Base-by-base conservation (phyloP, 2,888 invertebrate species). In the Hylaea fasciaria region DNA sequence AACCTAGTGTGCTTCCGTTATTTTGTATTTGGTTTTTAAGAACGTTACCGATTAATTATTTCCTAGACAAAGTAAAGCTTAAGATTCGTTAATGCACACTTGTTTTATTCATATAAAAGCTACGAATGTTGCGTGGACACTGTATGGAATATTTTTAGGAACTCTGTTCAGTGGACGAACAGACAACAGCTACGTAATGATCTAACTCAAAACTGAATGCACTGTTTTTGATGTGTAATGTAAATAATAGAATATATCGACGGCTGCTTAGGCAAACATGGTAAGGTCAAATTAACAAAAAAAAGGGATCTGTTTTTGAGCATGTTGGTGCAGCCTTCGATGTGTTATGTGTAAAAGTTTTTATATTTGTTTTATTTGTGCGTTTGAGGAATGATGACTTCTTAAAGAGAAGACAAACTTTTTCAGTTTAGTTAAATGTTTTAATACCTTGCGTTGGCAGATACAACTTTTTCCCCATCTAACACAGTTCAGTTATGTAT, bases 61-160 rank as follows among this genome's bases (percentile, higher is more conserved):
- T n/a, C n/a, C n/a, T n/a, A n/a, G n/a, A n/a, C n/a, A n/a, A n/a
- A n/a, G n/a, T n/a, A 61, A 49, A 59, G 11, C 11, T 65, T 75
- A 78, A 77, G 80, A 81, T 88, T 85, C 81, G 78, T 83, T 81
- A 72, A 78, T 59, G 32, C 32, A 8, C 32, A 35, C 52, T 43
- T n/a, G n/a, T n/a, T n/a, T n/a, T 59, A 64, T 68, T 70, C 72
- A 16, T 4, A 69, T 67, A 71, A 70, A 63, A 71, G 87, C 90
- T 91, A 90, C 80, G 89, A 89, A 91, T 90, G 89, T 89, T 88
- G 80, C 81, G 89, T 91, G 90, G 83, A 86, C 88, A 89, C 89
- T 91, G 89, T 86, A 54, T 78, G 72, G 75, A 78, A 73, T 35
- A 32, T 40, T 5, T 40, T 40, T 44, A 37, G 74, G 71, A 70